Evolutionary conservation across 2,113 vertebrate genomes (phyloP).

Genomic region (Sporophila hypoxantha): DNA sequence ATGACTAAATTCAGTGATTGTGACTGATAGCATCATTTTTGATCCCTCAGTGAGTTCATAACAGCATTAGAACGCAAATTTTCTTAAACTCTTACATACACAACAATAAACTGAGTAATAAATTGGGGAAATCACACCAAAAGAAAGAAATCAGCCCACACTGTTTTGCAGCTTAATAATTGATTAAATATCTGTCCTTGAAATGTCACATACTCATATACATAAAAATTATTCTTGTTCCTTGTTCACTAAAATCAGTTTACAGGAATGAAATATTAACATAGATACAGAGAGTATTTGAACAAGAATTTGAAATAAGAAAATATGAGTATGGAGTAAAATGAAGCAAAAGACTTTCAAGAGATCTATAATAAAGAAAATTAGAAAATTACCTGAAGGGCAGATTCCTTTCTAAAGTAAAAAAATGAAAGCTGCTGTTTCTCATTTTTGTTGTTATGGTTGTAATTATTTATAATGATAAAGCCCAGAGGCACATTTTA

Average conservation of each 20-base stretch:
- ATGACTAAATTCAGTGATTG: neutral
- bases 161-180: neutral
- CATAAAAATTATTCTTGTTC: neutral
- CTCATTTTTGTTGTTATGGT: neutral
- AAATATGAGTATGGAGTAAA: neutral
- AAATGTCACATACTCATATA: neutral
- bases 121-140: neutral
- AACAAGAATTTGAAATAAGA: neutral
- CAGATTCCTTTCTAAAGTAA: neutral
- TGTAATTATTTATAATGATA: neutral
- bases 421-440: neutral
- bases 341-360: neutral
- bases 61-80: neutral
- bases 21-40: neutral
- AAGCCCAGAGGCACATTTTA: neutral
- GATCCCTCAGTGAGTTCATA: neutral
- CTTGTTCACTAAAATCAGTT: neutral
- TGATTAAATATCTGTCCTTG: neutral
- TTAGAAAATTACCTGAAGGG: neutral
- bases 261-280: neutral
- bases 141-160: neutral
- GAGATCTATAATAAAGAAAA: neutral
- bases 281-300: neutral
- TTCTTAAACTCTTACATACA: neutral
- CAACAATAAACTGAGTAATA: neutral